A percentile compares a stretch with the other conserved stretches of the same genome.
phyloP scores from a whole-genome alignment of 2,888 invertebrate species.

The Acleris laterana region DNA sequence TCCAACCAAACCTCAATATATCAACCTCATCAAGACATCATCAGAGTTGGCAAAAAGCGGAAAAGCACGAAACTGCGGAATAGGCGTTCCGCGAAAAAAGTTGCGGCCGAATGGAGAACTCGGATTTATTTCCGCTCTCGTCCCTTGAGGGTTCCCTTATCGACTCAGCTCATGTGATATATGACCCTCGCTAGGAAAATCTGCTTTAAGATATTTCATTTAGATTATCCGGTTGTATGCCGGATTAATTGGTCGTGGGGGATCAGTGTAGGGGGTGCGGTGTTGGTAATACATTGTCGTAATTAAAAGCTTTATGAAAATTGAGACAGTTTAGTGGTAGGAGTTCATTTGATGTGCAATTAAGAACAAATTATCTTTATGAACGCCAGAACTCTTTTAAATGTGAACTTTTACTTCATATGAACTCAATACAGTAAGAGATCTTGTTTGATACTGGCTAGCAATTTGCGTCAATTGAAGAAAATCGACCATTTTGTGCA shows the following conservation, averaged over 20 bases:
- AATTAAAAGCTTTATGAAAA: no score
- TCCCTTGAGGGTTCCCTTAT: slow-evolving; percentile 34
- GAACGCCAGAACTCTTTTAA: no score
- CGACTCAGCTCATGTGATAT: slow-evolving; percentile 34
- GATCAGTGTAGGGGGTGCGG: slow-evolving; percentile 1
- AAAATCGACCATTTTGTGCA: no score
- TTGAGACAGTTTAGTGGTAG: no score
- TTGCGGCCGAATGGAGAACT: slow-evolving; percentile 24
- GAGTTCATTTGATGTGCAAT: no score
- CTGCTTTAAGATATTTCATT: slow-evolving; percentile 37
- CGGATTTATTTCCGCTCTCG: slow-evolving; percentile 35
- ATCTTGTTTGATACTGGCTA: no score
- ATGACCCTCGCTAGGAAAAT: slow-evolving; percentile 34
- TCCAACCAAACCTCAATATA: background rate
- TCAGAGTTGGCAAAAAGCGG: slow-evolving; percentile 21
- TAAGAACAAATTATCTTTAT: no score
- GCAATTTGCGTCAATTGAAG: no score
- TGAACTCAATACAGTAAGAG: no score
- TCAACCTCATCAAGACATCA: slow-evolving; percentile 15
- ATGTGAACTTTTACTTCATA: no score
- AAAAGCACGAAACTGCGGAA: slow-evolving; percentile 24
- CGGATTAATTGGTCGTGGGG: slow-evolving; percentile 30
- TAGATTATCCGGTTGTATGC: slow-evolving; percentile 32
- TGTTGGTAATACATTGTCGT: background rate
- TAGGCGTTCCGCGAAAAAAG: slow-evolving; percentile 33